Evolutionary conservation across 2,797 vertebrate genomes (phyloP).

Genomic region (Ctenochaetus hawaiiensis): DNA sequence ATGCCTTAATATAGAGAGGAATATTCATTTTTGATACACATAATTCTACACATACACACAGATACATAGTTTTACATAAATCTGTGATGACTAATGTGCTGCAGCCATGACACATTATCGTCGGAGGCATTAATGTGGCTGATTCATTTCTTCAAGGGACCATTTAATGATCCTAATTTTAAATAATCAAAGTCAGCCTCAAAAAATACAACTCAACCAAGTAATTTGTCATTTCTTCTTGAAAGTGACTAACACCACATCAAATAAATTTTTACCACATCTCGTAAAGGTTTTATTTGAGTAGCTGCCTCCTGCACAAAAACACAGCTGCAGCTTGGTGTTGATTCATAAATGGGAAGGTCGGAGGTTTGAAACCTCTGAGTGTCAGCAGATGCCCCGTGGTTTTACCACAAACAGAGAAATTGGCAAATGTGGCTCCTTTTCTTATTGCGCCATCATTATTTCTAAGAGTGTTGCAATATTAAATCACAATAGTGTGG

Average conservation of each 20-base stretch:
- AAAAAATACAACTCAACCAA: too few relatives aligned
- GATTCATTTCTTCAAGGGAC: too few relatives aligned
- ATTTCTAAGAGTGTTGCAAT: neutral
- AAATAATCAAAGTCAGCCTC: neutral
- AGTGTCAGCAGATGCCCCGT: slow-evolving; percentile 18
- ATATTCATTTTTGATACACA: neutral
- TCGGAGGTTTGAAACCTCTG: neutral
- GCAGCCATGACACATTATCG: neutral
- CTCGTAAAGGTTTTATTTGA: slow-evolving; percentile 4
- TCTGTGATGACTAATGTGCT: neutral
- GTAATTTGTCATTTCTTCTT: neutral
- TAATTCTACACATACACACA: neutral
- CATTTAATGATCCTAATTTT: too few relatives aligned
- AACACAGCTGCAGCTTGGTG: neutral
- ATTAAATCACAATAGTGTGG: neutral
- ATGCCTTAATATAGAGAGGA: neutral
- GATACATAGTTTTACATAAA: neutral
- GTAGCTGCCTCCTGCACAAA: neutral
- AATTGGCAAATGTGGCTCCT: neutral
- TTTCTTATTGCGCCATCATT: slow-evolving; percentile 12
- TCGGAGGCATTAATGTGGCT: too few relatives aligned
- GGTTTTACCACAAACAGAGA: neutral
- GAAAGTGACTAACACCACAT: slow-evolving; percentile 1
- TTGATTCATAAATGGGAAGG: neutral
- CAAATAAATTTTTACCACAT: neutral